Evolutionary conservation across 37 sponge, comb jelly and placozoan species (phyloP), one percentile per base, ranked within the genome.

Genomic region (Mnemiopsis leidyi): DNA sequence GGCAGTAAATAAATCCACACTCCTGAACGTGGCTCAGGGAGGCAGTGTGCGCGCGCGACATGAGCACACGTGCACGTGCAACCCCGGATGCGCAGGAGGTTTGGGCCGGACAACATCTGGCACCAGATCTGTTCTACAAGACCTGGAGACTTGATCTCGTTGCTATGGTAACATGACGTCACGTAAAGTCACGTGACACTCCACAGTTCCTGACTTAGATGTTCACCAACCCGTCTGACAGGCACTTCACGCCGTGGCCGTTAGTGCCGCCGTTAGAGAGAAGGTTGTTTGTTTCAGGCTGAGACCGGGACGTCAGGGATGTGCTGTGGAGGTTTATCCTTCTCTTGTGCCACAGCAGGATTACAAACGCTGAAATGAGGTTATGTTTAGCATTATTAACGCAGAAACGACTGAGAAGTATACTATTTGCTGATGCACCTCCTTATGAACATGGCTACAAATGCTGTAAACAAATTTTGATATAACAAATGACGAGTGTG

Each of bases 291-390:
- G 79, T 77, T 32, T 77, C 79, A 32, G 79, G 79, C 20, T 31
- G 36, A 20, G 79, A 77, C 61, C 61, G 61, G 79, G 79, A 77
- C 0, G 32, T 77, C 0, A 77, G 79, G 18, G 79, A 31, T 18
- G 79, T 32, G 0, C 36, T 26, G 35, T 31, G 79, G 1, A 77
- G 79, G 36, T 32, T 77, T 1, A 77, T 20, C 7, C 36, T 33
- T 32, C 79, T 26, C 79, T 77, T 77, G 79, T 77, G 79, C 79
- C 79, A 77, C 9, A 77, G 32, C 79, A 77, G 36, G 79, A 77
- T 77, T 16, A 77, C 33, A 32, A 77, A 77, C 79, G 79, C 79
- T 77, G 79, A 77, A 77, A 77, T 34, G 3, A 20, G 79, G 79
- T n/a, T n/a, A n/a, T n/a, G n/a, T n/a, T n/a, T n/a, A n/a, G n/a